Conservation (phyloP, 1,140 invertebrate genomes). For the Elysia chlorotica region DNA sequence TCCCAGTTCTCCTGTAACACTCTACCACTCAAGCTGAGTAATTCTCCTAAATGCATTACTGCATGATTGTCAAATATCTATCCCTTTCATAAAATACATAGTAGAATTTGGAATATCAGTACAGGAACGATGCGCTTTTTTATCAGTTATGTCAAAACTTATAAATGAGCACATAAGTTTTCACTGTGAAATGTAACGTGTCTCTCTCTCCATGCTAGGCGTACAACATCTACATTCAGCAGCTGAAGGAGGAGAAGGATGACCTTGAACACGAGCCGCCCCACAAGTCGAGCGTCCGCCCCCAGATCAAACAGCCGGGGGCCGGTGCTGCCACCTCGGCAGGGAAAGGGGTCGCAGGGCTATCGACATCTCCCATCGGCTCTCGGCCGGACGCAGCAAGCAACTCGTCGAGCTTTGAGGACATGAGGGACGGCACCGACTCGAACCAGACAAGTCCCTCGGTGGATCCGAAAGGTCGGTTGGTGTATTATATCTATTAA, state of each 20-base stretch:
- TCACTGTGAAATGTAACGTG: no score
- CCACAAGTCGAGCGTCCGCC: constrained; percentile 56
- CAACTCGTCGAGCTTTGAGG: constrained; percentile 37
- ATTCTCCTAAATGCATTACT: no score
- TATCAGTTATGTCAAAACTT: no score
- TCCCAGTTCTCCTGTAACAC: no score
- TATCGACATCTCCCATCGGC: no score
- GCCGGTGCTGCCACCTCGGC: constrained; percentile 28
- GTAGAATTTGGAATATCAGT: no score
- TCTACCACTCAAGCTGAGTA: no score
- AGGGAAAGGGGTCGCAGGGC: not conserved
- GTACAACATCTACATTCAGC: constrained; percentile 65
- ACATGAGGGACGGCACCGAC: constrained; percentile 29
- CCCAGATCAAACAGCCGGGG: constrained; percentile 65
- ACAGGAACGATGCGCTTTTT: no score
- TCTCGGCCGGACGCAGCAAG: constrained; percentile 11
- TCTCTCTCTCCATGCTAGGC: constrained; percentile 50
- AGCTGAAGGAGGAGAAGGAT: constrained; percentile 61
- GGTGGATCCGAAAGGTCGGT: constrained; percentile 4
- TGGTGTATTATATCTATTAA: not conserved
- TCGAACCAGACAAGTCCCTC: constrained; percentile 38
- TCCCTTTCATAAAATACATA: no score
- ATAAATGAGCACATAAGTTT: no score
- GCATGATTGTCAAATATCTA: no score
- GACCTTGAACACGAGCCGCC: constrained; percentile 54